Evolutionary conservation across 2,113 vertebrate species (phyloP).

Genomic region (Mormoops blainvillei): DNA sequence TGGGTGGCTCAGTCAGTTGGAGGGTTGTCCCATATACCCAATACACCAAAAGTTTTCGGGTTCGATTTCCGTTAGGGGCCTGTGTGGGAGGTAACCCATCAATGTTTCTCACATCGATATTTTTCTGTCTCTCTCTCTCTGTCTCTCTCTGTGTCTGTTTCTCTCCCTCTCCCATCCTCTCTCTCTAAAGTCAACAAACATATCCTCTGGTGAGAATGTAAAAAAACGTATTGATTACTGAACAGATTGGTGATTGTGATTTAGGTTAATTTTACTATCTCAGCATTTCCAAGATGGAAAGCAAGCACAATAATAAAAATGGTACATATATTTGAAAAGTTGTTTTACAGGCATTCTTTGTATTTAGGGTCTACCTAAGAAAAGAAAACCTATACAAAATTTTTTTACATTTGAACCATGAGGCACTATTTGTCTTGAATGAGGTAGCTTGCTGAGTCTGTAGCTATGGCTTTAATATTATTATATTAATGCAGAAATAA

Average conservation of each 20-base stretch:
- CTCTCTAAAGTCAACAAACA: not conserved
- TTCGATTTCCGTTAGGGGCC: not conserved
- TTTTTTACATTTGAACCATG: not conserved
- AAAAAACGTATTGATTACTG: not conserved
- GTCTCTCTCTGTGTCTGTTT: too few species aligned
- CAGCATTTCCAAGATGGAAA: not conserved
- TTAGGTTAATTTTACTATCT: not conserved
- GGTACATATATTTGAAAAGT: not conserved
- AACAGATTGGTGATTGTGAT: not conserved
- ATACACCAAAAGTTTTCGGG: not conserved
- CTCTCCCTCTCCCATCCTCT: not conserved
- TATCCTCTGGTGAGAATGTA: not conserved
- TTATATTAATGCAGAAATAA: slow-evolving; percentile 12
- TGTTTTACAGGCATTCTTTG: not conserved
- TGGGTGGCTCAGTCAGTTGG: not conserved
- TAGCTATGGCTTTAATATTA: not conserved
- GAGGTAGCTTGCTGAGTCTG: not conserved
- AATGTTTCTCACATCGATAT: not conserved
- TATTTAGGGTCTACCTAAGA: not conserved
- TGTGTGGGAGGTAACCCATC: not conserved
- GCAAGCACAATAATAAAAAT: not conserved
- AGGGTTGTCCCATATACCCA: too few species aligned
- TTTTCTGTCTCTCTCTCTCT: not conserved
- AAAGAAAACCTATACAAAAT: not conserved
- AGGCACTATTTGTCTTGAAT: not conserved